Base-by-base conservation (phyloP, 2,113 vertebrate genomes). In the Passer domesticus region DNA sequence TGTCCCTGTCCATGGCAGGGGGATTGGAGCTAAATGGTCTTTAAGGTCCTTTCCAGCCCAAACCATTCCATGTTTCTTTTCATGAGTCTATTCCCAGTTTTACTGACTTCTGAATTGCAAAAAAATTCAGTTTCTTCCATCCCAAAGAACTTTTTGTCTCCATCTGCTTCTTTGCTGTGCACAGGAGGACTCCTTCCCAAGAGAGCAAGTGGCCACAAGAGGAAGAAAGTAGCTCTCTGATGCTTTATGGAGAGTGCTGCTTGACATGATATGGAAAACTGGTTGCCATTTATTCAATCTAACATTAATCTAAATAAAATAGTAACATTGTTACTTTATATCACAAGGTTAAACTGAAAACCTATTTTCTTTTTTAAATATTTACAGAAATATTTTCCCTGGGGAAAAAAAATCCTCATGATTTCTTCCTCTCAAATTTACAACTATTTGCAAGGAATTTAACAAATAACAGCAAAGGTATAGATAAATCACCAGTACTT, bases 231-330 rank as follows among this genome's bases (percentile, higher is more conserved):
- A 44, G 9, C 35, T 58, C 13, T 44, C 43, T 58, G 25, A 21
- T 60, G 6, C 6, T 60, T 41, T 35, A 0, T 6, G 19, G 25
- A 68, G 17, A 14, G 6, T 52, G 9, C 6, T 76, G 23, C 37
- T 70, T 2, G 0, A 41, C 9, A 15, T 0, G 5, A 4, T 44
- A 14, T 0, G 1, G 50, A 28, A 78, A 87, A 41, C n/a, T 77
- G 43, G 3, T 30, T 81, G 13, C 20, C 17, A 30, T 6, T 46
- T 27, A 18, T 0, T 4, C 49, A 35, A 9, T 41, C 33, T 63
- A 83, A 52, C 3, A 11, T 33, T 9, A 52, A 9, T 46, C 15
- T 25, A 74, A 67, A 66, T 13, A 35, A 72, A n/a, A n/a, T 8
- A 46, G 7, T 14, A 20, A 46, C 53, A 43, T 39, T 74, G 2